Percentiles rank a stretch among this genome's conserved stretches.
Evolutionary conservation across 92 coral and sea anemone genomes (phyloP).

Genomic region (Palythoa heliodiscus): DNA sequence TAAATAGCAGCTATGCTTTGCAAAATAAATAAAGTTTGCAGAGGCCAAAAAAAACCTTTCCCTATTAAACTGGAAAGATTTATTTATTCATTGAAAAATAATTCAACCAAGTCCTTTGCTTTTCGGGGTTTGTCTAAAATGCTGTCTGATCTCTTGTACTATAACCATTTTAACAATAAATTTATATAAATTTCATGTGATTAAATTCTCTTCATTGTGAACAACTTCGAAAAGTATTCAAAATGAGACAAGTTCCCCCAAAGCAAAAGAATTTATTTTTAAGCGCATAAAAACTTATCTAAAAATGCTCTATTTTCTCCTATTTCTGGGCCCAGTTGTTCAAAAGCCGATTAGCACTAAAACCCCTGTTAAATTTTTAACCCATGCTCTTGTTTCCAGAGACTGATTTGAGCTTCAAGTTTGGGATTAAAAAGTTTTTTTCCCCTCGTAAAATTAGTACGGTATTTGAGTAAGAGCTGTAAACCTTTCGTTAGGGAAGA

Average conservation of each 20-base stretch:
- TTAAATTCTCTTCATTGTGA: neutral
- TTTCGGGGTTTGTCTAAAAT: conserved; percentile 3
- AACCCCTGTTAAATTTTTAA: too few species aligned
- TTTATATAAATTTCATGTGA: neutral
- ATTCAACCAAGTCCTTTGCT: conserved; percentile 15
- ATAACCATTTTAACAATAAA: neutral
- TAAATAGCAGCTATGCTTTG: conserved; percentile 41
- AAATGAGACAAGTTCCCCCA: neutral
- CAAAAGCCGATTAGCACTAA: too few species aligned
- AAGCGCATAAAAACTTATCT: conserved; percentile 36
- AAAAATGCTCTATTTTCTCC: conserved; percentile 4
- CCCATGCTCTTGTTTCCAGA: too few species aligned
- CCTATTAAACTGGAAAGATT: neutral
- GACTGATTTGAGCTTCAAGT: too few species aligned
- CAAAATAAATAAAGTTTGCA: conserved; percentile 47
- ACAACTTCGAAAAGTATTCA: neutral
- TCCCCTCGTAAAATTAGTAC: too few species aligned
- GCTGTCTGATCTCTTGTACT: neutral
- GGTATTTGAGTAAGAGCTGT: too few species aligned
- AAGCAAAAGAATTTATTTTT: neutral
- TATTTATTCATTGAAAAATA: conserved; percentile 35
- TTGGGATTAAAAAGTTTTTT: too few species aligned
- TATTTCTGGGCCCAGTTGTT: neutral
- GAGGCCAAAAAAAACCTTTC: conserved; percentile 37
- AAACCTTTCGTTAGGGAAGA: too few species aligned